These are phyloP conservation scores for Teleiodes luculella DNA, from an alignment of 2,888 invertebrate genomes.

Conservation along the genomic window DNA sequence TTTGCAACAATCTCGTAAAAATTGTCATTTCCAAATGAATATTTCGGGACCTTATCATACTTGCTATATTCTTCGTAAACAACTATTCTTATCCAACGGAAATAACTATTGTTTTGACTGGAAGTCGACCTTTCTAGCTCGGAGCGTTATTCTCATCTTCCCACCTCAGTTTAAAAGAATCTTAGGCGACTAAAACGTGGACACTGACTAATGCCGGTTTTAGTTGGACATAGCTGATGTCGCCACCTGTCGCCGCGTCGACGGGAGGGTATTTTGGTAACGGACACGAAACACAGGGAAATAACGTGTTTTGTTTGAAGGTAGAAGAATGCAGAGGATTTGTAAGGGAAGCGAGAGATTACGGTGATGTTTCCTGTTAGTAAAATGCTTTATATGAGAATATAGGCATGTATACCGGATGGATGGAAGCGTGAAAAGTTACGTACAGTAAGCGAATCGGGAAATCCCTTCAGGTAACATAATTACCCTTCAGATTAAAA, in stretches of 20 bases:
- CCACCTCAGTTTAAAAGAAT: background rate
- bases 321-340: background rate
- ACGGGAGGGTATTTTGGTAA: background rate
- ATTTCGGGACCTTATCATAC: too few relatives aligned
- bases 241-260: conserved; percentile 25
- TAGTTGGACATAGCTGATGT: conserved; percentile 37
- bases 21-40: too few relatives aligned
- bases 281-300: background rate
- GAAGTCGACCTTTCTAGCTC: background rate
- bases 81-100: too few relatives aligned
- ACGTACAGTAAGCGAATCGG: too few relatives aligned
- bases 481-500: too few relatives aligned
- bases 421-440: too few relatives aligned
- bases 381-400: too few relatives aligned
- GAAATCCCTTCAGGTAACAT: too few relatives aligned
- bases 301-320: background rate
- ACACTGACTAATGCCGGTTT: conserved; percentile 49
- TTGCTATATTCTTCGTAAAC: too few relatives aligned
- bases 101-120: background rate
- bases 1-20: too few relatives aligned
- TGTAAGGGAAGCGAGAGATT: background rate
- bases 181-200: conserved; percentile 13
- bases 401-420: too few relatives aligned
- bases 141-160: background rate
- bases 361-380: background rate